Evolutionary conservation across 2,113 vertebrate genomes (phyloP), one percentile per base, ranked within the genome.

Genomic region (Tragulus kanchil): DNA sequence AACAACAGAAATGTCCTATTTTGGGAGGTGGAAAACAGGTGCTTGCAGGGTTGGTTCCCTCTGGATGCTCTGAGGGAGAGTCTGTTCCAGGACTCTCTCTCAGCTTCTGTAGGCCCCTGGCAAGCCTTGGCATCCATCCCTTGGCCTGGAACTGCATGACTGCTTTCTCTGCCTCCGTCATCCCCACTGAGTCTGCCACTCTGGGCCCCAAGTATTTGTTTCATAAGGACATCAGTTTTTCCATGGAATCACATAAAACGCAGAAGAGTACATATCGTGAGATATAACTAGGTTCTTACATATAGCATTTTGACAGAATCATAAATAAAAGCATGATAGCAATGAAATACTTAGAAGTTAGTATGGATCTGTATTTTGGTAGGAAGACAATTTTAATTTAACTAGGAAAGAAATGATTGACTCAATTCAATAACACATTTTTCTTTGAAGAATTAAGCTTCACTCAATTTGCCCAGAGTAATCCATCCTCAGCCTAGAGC

Each of bases 301-400:
- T 62, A 77, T 81, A 81, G 71, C 26, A 8, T 61, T 89, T 91
- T 85, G 8, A 67, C 90, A 79, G 8, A 42, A 89, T 78, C 79
- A 92, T 59, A 85, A 84, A 75, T 62, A 84, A 87, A 94, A 87
- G 11, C 17, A 23, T 83, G 8, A 42, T 54, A 71, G 28, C 14
- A 67, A 52, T 79, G 64, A 92, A 69, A 64, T 28, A 82, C 48
- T 11, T 54, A 69, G 88, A 91, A 73, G 14, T 69, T 58, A 93
- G 71, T 62, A 59, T 11, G 9, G 82, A 64, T 88, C 25, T 87
- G 1, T 93, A 71, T 64, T 95, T 95, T 95, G 62, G 58, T 79
- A 77, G 64, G 45, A 82, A 95, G 93, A 64, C 25, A 81, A 65
- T 9, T 82, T 85, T 65, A 83, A 62, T 93, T 91, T 42, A 73